Base-by-base conservation (phyloP, 2,888 invertebrate genomes). In the Ligdia adustata region DNA sequence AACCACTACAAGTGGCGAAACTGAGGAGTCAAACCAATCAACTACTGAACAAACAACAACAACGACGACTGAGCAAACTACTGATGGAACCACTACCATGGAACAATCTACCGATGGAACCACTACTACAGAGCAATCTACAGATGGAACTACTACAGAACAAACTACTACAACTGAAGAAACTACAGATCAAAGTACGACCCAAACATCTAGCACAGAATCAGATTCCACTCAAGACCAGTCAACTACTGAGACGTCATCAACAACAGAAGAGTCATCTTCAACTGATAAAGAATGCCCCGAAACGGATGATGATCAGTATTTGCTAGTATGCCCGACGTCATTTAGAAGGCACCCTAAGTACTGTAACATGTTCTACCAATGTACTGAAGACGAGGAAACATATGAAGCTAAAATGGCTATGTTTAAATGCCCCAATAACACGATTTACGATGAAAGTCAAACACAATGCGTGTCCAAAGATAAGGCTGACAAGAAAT, bases 311-410 rank as follows among this genome's bases (percentile, higher is more conserved):
- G 92, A 93, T 11, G 93, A 95, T 52, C 96, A 96, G 81, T 89
- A 93, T 54, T 81, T 93, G 7, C 91, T 94, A 44, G 92, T 95
- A 1, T 97, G 96, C 70, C 96, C 96, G 4, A 95, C 96, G 3
- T 96, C 96, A 22, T 96, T 97, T 80, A 92, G 92, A 68, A 91
- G 95, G 55, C 96, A 97, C 90, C 96, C 96, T 0, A 95, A 94
- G 72, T 93, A 94, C 69, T 96, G 96, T 65, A 95, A 95, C 67
- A 79, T 95, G 62, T 96, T 96, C 84, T 97, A 97, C 72, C 96
- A 96, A 76, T 97, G 96, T 65, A 94, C 93, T 9, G 92, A 92
- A 60, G 91, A 92, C 45, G 85, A 92, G 4, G 91, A 92, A 15
- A 93, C 84, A 31, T 93, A 93, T 69, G 94, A 96, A 57, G 82